Evolutionary conservation across 2,888 invertebrate genomes (phyloP), one percentile per base, ranked within the genome.

Genomic region (Erebia epiphron): DNA sequence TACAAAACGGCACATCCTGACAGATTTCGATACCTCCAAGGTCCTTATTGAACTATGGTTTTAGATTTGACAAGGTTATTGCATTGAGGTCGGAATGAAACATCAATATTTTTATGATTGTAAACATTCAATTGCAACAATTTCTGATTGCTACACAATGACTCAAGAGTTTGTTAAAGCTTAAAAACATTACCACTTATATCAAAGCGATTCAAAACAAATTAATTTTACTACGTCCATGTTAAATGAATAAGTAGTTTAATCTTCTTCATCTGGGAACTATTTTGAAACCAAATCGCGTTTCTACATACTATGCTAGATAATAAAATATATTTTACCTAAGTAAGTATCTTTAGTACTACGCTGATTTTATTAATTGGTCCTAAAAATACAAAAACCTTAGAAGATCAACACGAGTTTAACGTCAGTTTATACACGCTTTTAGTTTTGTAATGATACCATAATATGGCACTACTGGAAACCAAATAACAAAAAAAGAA

Each of bases 11-110:
- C 78, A 89, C 86, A 89, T 90, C 89, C 87, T 87, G 88, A 87
- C 88, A 83, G 80, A 84, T 84, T 87, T 89, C 87, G 82, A 88
- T 86, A 80, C 82, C 75, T 35, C 83, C 87, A 91, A 92, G 90
- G 91, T 84, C 82, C 75, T 75, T 76, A 73, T 75, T 81, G 77
- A 78, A 80, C 82, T 81, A 82, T 83, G 82, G 82, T 79, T 80
- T 77, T 82, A 82, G 73, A 81, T 81, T 82, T 85, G 87, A 89
- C 90, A 89, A 92, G 90, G 91, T 81, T 85, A 83, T 79, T 61
- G 18, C 56, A 64, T 56, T 52, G 69, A 74, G 68, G 56, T 67
- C 65, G 49, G 26, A 58, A 69, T 66, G 65, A 61, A 62, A 66
- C 69, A 61, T 56, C 61, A 43, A 65, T 50, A 69, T 66, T 70